phyloP scores from a whole-genome alignment of 64 coral and sea anemone species.

The Trachythela sp. region DNA sequence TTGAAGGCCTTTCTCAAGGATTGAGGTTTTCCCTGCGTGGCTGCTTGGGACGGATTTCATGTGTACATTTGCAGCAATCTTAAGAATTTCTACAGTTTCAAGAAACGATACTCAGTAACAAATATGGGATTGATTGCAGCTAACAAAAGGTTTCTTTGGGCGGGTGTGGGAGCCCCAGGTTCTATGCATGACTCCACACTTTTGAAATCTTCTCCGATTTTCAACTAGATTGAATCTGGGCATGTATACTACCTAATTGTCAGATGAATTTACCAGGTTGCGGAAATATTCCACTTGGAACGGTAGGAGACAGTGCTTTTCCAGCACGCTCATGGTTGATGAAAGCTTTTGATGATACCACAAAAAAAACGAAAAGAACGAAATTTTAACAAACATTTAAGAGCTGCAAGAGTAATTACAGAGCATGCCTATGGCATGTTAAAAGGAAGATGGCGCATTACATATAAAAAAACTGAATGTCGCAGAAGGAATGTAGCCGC shows the following conservation, averaged over 20 bases:
- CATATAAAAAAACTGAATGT: conserved; percentile 67
- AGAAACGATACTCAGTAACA: conserved; percentile 26
- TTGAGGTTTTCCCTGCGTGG: conserved; percentile 40
- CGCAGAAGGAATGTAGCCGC: conserved; percentile 26
- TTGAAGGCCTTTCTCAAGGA: conserved; percentile 1
- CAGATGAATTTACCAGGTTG: not conserved
- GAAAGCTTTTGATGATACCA: conserved; percentile 50
- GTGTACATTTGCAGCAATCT: conserved; percentile 18
- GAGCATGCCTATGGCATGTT: conserved; percentile 80
- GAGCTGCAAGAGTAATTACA: conserved; percentile 61
- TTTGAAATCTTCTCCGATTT: not conserved
- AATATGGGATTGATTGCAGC: conserved; percentile 33
- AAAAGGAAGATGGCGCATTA: conserved; percentile 41
- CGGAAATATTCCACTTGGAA: conserved; percentile 33
- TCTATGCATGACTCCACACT: conserved; percentile 34
- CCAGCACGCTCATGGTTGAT: conserved; percentile 52
- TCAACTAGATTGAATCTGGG: conserved; percentile 16
- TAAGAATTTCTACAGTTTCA: conserved; percentile 29
- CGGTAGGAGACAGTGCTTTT: conserved; percentile 58
- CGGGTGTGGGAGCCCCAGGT: conserved; percentile 8
- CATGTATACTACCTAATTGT: conserved; percentile 15
- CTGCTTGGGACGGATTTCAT: conserved; percentile 38
- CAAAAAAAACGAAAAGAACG: conserved; percentile 45
- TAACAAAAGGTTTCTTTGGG: conserved; percentile 29
- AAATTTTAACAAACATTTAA: conserved; percentile 63